Evolutionary conservation across 2,888 invertebrate species (phyloP).

Genomic region (Carabus problematicus): DNA sequence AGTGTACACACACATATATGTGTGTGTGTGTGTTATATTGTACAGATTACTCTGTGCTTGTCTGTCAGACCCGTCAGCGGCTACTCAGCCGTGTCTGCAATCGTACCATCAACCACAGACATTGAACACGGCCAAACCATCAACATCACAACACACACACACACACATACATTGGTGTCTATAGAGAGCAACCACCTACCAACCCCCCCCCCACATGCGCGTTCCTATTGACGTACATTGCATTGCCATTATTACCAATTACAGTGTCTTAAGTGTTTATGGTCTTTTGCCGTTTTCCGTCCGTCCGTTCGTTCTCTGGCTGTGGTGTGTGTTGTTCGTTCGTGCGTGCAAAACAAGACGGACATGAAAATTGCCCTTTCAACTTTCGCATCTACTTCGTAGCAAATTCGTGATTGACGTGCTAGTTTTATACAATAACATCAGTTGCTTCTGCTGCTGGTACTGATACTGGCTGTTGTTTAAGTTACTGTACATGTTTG

Average conservation of each 20-base stretch:
- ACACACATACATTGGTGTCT: background rate
- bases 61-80: conserved; percentile 26
- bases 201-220: background rate
- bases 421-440: conserved; percentile 2
- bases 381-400: conserved; percentile 34
- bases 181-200: background rate
- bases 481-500: too few species aligned
- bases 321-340: background rate
- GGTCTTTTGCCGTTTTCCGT: conserved; percentile 36
- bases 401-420: conserved; percentile 35
- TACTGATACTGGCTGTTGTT: too few species aligned
- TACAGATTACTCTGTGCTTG: conserved; percentile 6
- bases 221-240: conserved; percentile 19
- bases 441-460: background rate
- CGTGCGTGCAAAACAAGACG: conserved; percentile 22
- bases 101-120: conserved; percentile 26
- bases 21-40: conserved; percentile 7
- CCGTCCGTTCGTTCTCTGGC: conserved; percentile 10
- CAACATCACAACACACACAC: conserved; percentile 22
- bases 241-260: conserved; percentile 43
- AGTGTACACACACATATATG: too few species aligned
- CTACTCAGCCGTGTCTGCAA: conserved; percentile 17
- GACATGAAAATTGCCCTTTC: conserved; percentile 41
- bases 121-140: conserved; percentile 16
- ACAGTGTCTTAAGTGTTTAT: conserved; percentile 42